Conservation (phyloP, 2,888 invertebrate genomes). For the Minunthozetes semirufus region DNA sequence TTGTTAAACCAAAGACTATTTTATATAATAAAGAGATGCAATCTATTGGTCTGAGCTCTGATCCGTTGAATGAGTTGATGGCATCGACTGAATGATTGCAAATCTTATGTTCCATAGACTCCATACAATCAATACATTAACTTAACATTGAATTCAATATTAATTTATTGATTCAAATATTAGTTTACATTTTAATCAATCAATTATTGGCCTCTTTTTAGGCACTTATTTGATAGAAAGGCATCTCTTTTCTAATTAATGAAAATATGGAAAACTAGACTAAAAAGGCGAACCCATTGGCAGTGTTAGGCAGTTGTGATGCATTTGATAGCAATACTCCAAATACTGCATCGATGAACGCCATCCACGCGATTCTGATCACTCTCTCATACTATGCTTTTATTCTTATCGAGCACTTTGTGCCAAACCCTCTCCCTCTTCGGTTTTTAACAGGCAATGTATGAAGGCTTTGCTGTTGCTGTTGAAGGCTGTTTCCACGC, state of each 20-base stretch:
- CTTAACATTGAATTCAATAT: not conserved
- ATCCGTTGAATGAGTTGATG: not conserved
- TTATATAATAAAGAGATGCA: not conserved
- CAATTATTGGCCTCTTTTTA: not conserved
- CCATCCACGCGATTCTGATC: conserved; percentile 19
- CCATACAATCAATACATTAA: not conserved
- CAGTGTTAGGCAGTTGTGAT: too few species aligned
- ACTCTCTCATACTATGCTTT: not conserved
- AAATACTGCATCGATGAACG: conserved; percentile 7
- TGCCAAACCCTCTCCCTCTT: not conserved
- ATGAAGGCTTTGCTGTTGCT: not conserved
- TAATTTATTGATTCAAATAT: not conserved
- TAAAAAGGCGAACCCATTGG: conserved; percentile 1
- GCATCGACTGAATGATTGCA: conserved; percentile 8
- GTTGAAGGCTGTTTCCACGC: not conserved
- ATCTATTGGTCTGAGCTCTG: not conserved
- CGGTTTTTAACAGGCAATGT: not conserved
- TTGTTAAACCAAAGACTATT: not conserved
- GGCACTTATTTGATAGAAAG: not conserved
- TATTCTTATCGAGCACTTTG: not conserved
- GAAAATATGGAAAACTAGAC: not conserved
- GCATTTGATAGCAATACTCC: not conserved
- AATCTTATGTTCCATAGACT: conserved; percentile 24
- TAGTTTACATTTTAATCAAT: not conserved
- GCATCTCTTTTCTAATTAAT: not conserved